Percentiles rank a stretch among this genome's conserved stretches.
Evolutionary conservation across 2,113 vertebrate species (phyloP).

Genomic region (Ctenomys sociabilis): DNA sequence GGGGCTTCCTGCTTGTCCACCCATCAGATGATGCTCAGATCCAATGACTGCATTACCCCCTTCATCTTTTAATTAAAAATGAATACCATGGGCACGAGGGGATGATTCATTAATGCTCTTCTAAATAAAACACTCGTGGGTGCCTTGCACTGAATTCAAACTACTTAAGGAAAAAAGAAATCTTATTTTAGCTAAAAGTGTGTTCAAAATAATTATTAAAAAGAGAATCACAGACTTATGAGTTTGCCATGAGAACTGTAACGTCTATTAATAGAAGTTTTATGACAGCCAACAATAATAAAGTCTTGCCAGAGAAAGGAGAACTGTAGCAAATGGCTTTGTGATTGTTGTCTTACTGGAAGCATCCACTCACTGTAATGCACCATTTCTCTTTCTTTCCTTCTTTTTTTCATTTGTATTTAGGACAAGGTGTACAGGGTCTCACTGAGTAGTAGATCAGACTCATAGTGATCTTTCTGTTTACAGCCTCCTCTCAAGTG

Average conservation of each 20-base stretch:
- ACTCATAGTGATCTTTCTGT: no score
- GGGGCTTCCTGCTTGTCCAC: neutral
- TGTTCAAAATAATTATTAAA: constrained; percentile 61
- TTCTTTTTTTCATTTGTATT: no score
- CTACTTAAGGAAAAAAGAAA: constrained; percentile 63
- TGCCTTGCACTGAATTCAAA: constrained; percentile 49
- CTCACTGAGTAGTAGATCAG: no score
- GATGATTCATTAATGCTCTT: neutral
- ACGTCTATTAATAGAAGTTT: constrained; percentile 71
- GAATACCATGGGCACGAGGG: neutral
- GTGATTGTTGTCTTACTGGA: constrained; percentile 59
- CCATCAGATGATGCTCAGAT: neutral
- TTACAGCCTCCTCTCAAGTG: no score
- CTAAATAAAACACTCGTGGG: constrained; percentile 67
- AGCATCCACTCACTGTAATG: constrained; percentile 53
- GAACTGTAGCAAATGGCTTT: constrained; percentile 63
- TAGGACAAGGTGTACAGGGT: no score
- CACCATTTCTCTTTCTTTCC: no score
- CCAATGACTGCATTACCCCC: neutral
- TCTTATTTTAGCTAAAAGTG: constrained; percentile 65
- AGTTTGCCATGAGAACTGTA: constrained; percentile 49
- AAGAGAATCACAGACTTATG: constrained; percentile 59
- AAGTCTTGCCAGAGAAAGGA: constrained; percentile 61
- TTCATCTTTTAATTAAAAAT: constrained; percentile 52
- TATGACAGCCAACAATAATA: constrained; percentile 71